Base-by-base conservation (phyloP, 2,113 vertebrate genomes). In the Sphyrna mokarran region DNA sequence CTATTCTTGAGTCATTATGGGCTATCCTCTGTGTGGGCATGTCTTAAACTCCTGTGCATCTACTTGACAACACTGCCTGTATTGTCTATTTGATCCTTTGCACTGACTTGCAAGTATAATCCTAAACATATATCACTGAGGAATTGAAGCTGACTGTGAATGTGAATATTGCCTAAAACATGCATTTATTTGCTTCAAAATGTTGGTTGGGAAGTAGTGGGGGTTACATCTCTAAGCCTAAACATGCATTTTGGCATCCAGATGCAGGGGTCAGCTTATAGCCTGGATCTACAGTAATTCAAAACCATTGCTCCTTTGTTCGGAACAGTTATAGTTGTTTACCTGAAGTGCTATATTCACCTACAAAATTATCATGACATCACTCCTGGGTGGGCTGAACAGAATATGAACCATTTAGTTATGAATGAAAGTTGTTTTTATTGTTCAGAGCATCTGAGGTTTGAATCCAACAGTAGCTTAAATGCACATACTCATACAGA, bases 391-490 rank as follows among this genome's bases (percentile, higher is more conserved):
- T 97, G 97, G 96, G 96, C 95, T 94, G 97, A 97, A 97, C 96
- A 97, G 97, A 97, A 96, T 96, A 96, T 97, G 96, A 96, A 97
- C 95, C 96, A 97, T 97, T 96, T 97, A 97, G 96, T 95, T 80
- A 97, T 94, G 33, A 97, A 97, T 97, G 97, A 98, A 98, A 98
- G 98, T 98, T 96, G 96, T 96, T 97, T 98, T 98, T 98, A 98
- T 98, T 98, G 98, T 98, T 97, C 97, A 96, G 96, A 97, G 97
- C 97, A 97, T 96, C 96, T 97, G 97, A 98, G 98, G 97, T 97
- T 97, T 97, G 96, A 97, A 97, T 97, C 97, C 13, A 97, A 97
- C 97, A 97, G 97, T 97, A 96, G 97, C 96, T 97, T 96, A 90
- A 96, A 97, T 97, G 97, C 96, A 96, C 96, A 96, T 96, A 95